phyloP scores from a whole-genome alignment of 2,888 invertebrate species.

The Craniophora ligustri region DNA sequence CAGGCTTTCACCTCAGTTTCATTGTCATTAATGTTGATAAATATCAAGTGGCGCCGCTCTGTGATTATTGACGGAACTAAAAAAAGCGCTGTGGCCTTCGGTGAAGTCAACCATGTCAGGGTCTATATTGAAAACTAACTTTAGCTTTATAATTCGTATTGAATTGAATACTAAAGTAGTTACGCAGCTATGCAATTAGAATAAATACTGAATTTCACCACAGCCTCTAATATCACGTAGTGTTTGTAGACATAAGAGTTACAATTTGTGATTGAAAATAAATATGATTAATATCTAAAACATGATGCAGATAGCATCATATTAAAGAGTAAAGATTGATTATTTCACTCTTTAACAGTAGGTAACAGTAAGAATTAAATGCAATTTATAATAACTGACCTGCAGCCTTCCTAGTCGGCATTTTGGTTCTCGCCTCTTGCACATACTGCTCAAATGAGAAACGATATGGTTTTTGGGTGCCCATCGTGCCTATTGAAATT shows the following conservation, averaged over 20 bases:
- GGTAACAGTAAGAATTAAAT: too few relatives aligned
- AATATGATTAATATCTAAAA: too few relatives aligned
- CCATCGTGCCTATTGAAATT: slow-evolving; percentile 81
- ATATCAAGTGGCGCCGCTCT: slow-evolving; percentile 53
- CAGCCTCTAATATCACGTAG: neutral
- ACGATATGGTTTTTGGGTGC: slow-evolving; percentile 83
- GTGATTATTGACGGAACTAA: slow-evolving; percentile 46
- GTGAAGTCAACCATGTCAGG: slow-evolving; percentile 57
- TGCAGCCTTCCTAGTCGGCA: slow-evolving; percentile 82
- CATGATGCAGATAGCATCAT: too few relatives aligned
- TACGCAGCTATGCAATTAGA: slow-evolving; percentile 34
- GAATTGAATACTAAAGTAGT: slow-evolving; percentile 28
- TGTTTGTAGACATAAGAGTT: neutral
- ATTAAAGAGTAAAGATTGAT: too few relatives aligned
- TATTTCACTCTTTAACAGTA: too few relatives aligned
- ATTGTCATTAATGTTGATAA: slow-evolving; percentile 36
- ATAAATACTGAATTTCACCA: slow-evolving; percentile 21
- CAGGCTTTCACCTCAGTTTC: slow-evolving; percentile 56
- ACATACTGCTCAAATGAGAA: slow-evolving; percentile 82
- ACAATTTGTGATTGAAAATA: neutral
- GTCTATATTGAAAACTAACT: slow-evolving; percentile 47
- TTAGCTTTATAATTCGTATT: too few relatives aligned
- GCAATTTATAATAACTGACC: slow-evolving; percentile 58
- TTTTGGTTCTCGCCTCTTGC: slow-evolving; percentile 81
- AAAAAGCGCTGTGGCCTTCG: slow-evolving; percentile 50